Evolutionary conservation across 2,113 vertebrate genomes (phyloP), one percentile per base, ranked within the genome.

Genomic region (Gavia stellata): DNA sequence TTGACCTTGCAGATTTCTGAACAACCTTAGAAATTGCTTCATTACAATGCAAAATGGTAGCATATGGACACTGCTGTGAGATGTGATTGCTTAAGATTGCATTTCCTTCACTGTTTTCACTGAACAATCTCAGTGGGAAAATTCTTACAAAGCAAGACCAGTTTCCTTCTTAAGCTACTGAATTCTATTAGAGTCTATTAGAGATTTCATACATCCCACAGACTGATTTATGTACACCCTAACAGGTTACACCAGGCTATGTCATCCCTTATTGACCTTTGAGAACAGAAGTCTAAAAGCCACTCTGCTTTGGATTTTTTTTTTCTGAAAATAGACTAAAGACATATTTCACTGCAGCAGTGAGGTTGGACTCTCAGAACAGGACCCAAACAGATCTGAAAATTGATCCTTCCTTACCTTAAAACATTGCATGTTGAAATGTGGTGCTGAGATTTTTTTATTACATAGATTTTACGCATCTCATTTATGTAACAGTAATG

Each of bases 1-100:
- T 83, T 89, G 86, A 89, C 78, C 86, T 83, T 92, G 81, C 50
- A 71, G 75, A 84, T 89, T 96, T 96, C 81, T 88, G 42, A 94
- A 87, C 53, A 92, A 86, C 55, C 36, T 71, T n/a, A 86, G 79
- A 95, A 89, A 94, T 72, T 33, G 79, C 86, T 93, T 92, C 47
- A 88, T 92, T 94, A 84, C 45, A 73, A 90, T 68, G 63, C 25
- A 80, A 89, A 96, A 93, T 66, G 73, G 86, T 65, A 84, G 67
- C 79, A 78, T 40, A 38, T 13, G 86, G 67, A 71, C 80, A 71
- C 21, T 62, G 56, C 81, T 86, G 68, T 75, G 90, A 95, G 85
- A 96, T 28, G 49, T 47, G 88, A 95, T 89, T 95, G 33, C 68
- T 70, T 70, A 83, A 68, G 88, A 93, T 80, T 92, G 36, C 58